Evolutionary conservation across 2,797 vertebrate genomes (phyloP).

Genomic region (Clarias platycephalus): DNA sequence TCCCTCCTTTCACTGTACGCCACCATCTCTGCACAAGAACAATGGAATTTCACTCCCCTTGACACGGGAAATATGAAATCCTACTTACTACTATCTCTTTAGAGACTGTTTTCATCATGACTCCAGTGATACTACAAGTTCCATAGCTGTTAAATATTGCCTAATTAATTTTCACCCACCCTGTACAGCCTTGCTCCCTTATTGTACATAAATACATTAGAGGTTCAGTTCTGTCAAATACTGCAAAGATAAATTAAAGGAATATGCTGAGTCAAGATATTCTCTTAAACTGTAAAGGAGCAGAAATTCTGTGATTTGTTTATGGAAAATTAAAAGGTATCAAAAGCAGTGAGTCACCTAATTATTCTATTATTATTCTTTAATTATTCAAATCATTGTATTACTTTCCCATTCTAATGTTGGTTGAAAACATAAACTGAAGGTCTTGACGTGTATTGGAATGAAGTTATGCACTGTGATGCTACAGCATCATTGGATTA

Average conservation of each 20-base stretch:
- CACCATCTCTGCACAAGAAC: no score
- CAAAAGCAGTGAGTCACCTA: not conserved
- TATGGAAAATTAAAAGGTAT: not conserved
- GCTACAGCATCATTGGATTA: not conserved
- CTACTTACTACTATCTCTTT: no score
- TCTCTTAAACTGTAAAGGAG: no score
- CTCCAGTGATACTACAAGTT: no score
- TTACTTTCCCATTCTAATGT: not conserved
- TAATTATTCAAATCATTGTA: not conserved
- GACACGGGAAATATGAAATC: no score
- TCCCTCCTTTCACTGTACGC: no score
- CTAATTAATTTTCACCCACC: no score
- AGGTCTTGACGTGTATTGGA: not conserved
- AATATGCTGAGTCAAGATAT: not conserved
- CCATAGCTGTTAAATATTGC: no score
- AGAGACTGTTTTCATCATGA: no score
- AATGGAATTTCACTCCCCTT: no score
- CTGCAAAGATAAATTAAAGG: not conserved
- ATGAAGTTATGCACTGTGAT: not conserved
- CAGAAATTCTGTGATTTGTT: not conserved
- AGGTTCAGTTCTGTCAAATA: not conserved
- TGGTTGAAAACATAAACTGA: not conserved
- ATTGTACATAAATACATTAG: not conserved
- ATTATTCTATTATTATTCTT: not conserved
- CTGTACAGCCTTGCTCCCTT: not conserved